A percentile compares a stretch with the other conserved stretches of the same genome.
Conservation (phyloP, 2,797 vertebrate genomes). For the Presbytis comata region DNA sequence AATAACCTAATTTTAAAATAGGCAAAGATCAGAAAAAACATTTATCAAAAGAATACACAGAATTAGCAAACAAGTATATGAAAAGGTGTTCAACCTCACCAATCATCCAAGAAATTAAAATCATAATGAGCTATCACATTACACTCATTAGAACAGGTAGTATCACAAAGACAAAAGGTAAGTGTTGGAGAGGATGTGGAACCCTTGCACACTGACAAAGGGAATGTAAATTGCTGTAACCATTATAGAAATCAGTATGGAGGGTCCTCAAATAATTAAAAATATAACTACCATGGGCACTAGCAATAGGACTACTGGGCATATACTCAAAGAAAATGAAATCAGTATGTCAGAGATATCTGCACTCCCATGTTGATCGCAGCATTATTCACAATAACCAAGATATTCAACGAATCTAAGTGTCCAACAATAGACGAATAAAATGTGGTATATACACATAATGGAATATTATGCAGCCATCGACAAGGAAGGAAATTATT, state of each 20-base stretch:
- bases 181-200: too few relatives aligned
- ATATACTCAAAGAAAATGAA: neutral
- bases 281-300: neutral
- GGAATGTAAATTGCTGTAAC: neutral
- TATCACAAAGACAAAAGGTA: neutral
- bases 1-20: neutral
- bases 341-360: neutral
- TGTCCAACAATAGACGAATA: neutral
- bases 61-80: neutral
- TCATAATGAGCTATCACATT: neutral
- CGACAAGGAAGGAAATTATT: neutral
- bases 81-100: neutral
- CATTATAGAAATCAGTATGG: neutral
- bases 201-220: neutral
- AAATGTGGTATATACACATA: neutral
- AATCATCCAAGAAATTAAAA: neutral
- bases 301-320: neutral
- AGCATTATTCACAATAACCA: neutral
- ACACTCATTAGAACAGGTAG: neutral
- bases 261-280: neutral
- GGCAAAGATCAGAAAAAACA: neutral
- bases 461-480: neutral
- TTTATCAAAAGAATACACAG: neutral
- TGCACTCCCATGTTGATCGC: accelerated
- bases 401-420: neutral